A percentile compares a stretch with the other conserved stretches of the same genome.
phyloP scores from a whole-genome alignment of 2,113 vertebrate species.

The Oryzias melastigma region DNA sequence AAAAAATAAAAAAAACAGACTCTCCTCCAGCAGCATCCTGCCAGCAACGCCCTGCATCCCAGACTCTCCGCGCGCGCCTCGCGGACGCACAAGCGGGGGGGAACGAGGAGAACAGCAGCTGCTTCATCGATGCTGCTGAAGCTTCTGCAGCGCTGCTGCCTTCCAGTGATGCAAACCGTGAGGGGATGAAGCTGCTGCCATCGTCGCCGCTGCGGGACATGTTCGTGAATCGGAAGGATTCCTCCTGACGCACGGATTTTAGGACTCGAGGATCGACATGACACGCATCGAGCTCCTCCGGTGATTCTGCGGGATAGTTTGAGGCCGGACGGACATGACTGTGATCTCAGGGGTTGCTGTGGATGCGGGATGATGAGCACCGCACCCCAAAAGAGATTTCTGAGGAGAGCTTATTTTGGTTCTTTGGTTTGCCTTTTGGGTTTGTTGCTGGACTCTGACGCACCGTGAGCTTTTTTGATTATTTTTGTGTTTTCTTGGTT shows the following conservation, averaged over 20 bases:
- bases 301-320: constrained; percentile 50
- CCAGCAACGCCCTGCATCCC: constrained; percentile 73
- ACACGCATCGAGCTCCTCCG: constrained; percentile 43
- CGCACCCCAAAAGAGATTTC: constrained; percentile 60
- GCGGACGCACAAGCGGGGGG: constrained; percentile 57
- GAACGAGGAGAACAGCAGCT: constrained; percentile 41
- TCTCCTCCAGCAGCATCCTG: constrained; percentile 38
- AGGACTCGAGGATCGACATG: constrained; percentile 23
- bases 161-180: constrained; percentile 20
- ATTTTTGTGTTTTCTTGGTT: not conserved
- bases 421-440: constrained; percentile 6
- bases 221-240: constrained; percentile 7
- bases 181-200: constrained; percentile 4
- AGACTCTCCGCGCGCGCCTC: constrained; percentile 56
- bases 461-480: constrained; percentile 40
- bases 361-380: constrained; percentile 63
- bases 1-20: constrained; percentile 3
- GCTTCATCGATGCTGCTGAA: constrained; percentile 43
- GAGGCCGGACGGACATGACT: constrained; percentile 57
- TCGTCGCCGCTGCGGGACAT: constrained; percentile 16
- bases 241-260: constrained; percentile 29
- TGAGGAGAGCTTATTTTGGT: constrained; percentile 31
- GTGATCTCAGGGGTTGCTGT: constrained; percentile 56
- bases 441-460: constrained; percentile 54
- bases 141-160: constrained; percentile 47